Percentiles rank a stretch among this genome's conserved stretches.
Conservation (phyloP, 2,113 vertebrate species). For the Romanogobio albipinnatus region DNA sequence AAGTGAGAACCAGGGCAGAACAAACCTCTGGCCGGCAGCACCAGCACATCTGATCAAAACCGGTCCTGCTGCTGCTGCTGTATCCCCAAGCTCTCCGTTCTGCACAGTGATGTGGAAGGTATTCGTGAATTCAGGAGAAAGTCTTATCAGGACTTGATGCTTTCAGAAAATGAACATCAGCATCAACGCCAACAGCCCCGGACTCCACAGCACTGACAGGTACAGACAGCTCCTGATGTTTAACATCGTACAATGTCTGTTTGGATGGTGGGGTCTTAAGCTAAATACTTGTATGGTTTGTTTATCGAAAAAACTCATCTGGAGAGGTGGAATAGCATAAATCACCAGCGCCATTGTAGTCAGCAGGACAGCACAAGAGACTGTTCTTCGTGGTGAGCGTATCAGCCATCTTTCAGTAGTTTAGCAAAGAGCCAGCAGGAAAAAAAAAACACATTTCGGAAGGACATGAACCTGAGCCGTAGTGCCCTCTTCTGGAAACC, state of each 20-base stretch:
- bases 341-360: background rate
- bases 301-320: background rate
- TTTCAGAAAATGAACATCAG: background rate
- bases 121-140: background rate
- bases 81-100: background rate
- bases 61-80: background rate
- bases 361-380: background rate
- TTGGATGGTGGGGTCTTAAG: background rate
- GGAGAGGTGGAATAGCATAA: background rate
- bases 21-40: background rate
- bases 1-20: slow-evolving; percentile 17
- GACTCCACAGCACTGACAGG: background rate
- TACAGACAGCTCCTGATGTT: background rate
- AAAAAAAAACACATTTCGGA: background rate
- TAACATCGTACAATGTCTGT: background rate
- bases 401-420: background rate
- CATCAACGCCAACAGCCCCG: background rate
- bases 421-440: background rate
- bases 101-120: background rate
- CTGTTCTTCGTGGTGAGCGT: background rate
- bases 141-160: background rate
- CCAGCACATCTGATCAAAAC: background rate
- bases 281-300: background rate
- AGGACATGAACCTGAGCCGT: background rate
- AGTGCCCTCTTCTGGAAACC: slow-evolving; percentile 40